phyloP scores from a whole-genome alignment of 2,113 vertebrate genomes.

The Otocyon megalotis region DNA sequence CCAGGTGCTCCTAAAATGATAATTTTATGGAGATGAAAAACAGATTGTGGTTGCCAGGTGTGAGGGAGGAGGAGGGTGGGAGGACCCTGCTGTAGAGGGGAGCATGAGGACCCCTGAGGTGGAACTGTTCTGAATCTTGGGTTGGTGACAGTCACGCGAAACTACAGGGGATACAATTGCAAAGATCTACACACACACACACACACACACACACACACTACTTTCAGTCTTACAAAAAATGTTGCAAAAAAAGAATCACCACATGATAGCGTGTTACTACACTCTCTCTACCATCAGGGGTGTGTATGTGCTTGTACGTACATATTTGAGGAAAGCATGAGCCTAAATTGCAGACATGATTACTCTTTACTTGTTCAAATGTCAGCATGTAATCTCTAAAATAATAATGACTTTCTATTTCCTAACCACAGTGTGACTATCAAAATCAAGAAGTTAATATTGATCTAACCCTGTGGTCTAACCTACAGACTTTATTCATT shows the following conservation, averaged over 20 bases:
- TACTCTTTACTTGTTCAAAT: not conserved
- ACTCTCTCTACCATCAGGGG: not conserved
- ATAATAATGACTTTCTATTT: not conserved
- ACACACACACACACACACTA: not conserved
- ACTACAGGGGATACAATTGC: not conserved
- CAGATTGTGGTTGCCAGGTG: not conserved
- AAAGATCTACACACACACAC: too few relatives aligned
- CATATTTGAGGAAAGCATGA: not conserved
- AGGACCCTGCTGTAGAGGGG: not conserved
- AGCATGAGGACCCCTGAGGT: not conserved
- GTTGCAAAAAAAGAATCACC: not conserved
- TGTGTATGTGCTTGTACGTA: too few relatives aligned
- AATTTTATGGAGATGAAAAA: not conserved
- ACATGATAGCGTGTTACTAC: not conserved
- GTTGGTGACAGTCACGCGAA: not conserved
- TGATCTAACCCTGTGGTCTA: not conserved
- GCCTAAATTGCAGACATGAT: not conserved
- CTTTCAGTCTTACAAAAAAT: not conserved
- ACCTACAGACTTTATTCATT: not conserved
- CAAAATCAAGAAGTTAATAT: not conserved
- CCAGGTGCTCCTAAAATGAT: too few relatives aligned
- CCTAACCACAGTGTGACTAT: not conserved
- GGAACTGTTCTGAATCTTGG: not conserved
- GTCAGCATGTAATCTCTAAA: not conserved
- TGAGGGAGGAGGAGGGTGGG: not conserved